Conservation (phyloP, 2,113 vertebrate species). For the Bufo gargarizans region DNA sequence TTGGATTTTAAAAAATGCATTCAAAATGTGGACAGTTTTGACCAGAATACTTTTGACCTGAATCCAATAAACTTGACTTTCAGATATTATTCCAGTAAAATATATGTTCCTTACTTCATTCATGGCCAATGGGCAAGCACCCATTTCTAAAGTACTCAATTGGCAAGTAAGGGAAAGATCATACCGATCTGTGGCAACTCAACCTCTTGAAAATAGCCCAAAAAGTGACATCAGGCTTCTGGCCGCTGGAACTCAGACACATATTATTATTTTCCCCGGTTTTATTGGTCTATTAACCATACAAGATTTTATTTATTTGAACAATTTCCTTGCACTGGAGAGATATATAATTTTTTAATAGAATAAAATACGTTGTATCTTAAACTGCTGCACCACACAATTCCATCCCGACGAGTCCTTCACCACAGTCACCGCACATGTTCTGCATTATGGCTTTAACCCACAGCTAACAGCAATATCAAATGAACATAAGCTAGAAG, state of each 20-base stretch:
- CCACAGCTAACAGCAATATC: conserved; percentile 33
- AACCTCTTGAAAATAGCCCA: neutral
- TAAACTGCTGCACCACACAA: neutral
- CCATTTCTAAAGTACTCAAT: neutral
- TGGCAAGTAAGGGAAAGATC: neutral
- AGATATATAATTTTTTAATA: conserved; percentile 29
- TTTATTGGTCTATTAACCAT: conserved; percentile 25
- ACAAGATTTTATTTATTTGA: conserved; percentile 8
- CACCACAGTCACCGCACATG: conserved; percentile 18
- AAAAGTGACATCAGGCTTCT: neutral
- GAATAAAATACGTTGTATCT: conserved; percentile 14
- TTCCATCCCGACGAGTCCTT: neutral
- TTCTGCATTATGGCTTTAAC: conserved; percentile 26
- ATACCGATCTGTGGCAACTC: neutral
- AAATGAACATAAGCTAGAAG: neutral
- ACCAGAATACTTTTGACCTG: neutral
- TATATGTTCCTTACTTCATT: neutral
- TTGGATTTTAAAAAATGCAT: too few species aligned
- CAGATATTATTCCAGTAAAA: neutral
- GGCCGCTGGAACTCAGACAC: neutral
- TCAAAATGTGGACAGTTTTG: neutral
- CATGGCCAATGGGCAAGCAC: neutral
- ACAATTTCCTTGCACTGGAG: conserved; percentile 17
- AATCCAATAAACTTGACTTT: neutral
- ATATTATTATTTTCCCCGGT: conserved; percentile 4